Percentiles rank a stretch among this genome's conserved stretches.
Conservation (phyloP, 1,140 invertebrate genomes). For the Drosophila santomea region DNA sequence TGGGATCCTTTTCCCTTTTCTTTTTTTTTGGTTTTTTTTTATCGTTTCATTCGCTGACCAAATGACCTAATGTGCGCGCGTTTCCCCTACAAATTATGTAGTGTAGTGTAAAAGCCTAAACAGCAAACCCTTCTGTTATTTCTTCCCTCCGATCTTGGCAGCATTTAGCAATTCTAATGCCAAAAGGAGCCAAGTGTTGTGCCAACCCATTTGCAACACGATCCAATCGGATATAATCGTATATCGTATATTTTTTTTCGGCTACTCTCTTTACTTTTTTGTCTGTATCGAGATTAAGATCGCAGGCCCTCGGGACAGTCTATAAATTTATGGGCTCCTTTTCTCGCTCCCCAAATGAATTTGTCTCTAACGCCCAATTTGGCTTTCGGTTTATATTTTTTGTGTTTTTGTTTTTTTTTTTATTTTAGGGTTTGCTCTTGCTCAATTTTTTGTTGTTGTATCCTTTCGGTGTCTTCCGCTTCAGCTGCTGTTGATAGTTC, state of each 20-base stretch:
- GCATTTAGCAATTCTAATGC: conserved; percentile 81
- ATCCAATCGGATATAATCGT: conserved; percentile 30
- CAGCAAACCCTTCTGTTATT: conserved; percentile 31
- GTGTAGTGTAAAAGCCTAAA: conserved; percentile 66
- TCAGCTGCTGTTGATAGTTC: conserved; percentile 74
- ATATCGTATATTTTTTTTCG: conserved; percentile 1
- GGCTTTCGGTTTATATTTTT: conserved; percentile 23
- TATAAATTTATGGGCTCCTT: conserved; percentile 77
- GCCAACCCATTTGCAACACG: conserved; percentile 64
- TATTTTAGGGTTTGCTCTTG: conserved; percentile 10
- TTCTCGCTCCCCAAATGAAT: conserved; percentile 68
- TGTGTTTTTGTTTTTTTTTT: conserved; percentile 7
- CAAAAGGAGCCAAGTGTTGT: conserved; percentile 50
- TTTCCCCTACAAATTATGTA: conserved; percentile 63
- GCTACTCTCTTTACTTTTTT: not conserved
- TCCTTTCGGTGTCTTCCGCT: conserved; percentile 23
- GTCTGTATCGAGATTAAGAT: conserved; percentile 15
- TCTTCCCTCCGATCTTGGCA: conserved; percentile 13
- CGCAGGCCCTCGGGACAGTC: conserved; percentile 64
- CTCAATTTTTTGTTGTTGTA: not conserved
- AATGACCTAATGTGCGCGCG: conserved; percentile 74
- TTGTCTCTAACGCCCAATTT: conserved; percentile 81
- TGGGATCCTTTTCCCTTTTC: not conserved
- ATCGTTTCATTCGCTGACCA: conserved; percentile 43
- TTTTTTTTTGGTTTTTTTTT: not conserved